Evolutionary conservation across 1,140 invertebrate genomes (phyloP), one percentile per base, ranked within the genome.

Genomic region (Macrobrachium nipponense): DNA sequence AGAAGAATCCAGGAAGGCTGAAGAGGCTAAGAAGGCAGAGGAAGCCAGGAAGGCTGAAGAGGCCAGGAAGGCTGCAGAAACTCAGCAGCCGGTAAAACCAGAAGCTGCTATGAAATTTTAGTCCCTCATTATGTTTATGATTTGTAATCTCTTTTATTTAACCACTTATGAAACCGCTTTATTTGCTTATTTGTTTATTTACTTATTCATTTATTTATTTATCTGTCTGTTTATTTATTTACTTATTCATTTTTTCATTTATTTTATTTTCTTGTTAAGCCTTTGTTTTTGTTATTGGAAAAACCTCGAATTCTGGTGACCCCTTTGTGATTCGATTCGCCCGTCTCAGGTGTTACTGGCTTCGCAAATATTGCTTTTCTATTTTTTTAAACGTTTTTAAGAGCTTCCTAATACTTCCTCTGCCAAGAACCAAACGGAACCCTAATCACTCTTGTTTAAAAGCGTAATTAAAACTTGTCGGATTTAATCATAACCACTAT

Each of bases 261-360:
- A 61, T 80, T 64, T 20, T 23, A 8, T 78, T 20, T 59, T 76
- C 4, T 61, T 11, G 5, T 20, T 70, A 12, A 11, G n/a, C 27
- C 59, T 72, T 20, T 59, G 20, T 43, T 75, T 75, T 73, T 58
- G 20, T 82, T n/a, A 18, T 58, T 61, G 14, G 18, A 11, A 18
- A 14, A 23, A 79, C 80, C 80, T 82, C 80, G 80, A 82, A 82
- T 82, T 61, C 58, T 27, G 80, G 80, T 75, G 70, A 51, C 68
- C 80, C 58, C 8, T 36, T 36, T 36, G 27, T 36, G 23, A 11
- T 75, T 60, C 59, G 80, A 82, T 59, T 72, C 66, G 80, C 80
- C 68, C 80, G 80, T 82, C 80, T 36, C 36, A 59, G 61, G 59
- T 61, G 10, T 58, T 58, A 14, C 44, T 77, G 43, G 20, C 18